Conservation (phyloP, 2,797 vertebrate species). For the Denticeps clupeoides region DNA sequence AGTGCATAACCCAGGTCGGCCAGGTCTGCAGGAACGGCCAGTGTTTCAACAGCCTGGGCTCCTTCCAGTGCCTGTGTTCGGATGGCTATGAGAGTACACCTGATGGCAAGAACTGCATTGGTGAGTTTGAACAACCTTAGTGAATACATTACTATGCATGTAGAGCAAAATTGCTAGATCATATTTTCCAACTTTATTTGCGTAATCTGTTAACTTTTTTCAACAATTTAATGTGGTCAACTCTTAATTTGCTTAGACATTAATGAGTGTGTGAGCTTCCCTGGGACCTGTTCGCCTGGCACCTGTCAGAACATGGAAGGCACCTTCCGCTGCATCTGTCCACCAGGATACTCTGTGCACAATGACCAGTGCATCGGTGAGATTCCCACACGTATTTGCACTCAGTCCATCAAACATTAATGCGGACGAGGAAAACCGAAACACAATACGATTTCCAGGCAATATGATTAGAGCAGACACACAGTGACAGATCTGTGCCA, state of each 20-base stretch:
- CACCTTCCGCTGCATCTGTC: slow-evolving; percentile 89
- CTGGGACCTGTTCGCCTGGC: slow-evolving; percentile 79
- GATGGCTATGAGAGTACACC: slow-evolving; percentile 81
- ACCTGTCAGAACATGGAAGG: slow-evolving; percentile 89
- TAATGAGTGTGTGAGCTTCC: slow-evolving; percentile 77
- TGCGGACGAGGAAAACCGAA: not conserved
- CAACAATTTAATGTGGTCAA: not conserved
- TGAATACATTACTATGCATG: too few relatives aligned
- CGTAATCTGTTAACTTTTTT: too few relatives aligned
- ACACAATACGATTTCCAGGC: not conserved
- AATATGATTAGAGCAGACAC: not conserved
- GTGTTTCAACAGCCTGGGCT: slow-evolving; percentile 82
- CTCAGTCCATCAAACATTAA: not conserved
- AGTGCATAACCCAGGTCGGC: slow-evolving; percentile 74
- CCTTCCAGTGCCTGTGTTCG: slow-evolving; percentile 85
- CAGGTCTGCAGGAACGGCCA: slow-evolving; percentile 84
- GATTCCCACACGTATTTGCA: slow-evolving; percentile 3
- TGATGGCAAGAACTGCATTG: slow-evolving; percentile 82
- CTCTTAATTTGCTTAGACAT: slow-evolving; percentile 56
- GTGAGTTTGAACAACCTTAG: slow-evolving; percentile 63
- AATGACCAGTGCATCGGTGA: slow-evolving; percentile 85
- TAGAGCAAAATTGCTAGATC: too few relatives aligned
- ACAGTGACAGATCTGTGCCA: not conserved
- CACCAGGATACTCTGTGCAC: slow-evolving; percentile 78
- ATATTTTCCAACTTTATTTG: too few relatives aligned